Base-by-base conservation (phyloP, 2,888 invertebrate genomes). In the Pimpla rufipes region DNA sequence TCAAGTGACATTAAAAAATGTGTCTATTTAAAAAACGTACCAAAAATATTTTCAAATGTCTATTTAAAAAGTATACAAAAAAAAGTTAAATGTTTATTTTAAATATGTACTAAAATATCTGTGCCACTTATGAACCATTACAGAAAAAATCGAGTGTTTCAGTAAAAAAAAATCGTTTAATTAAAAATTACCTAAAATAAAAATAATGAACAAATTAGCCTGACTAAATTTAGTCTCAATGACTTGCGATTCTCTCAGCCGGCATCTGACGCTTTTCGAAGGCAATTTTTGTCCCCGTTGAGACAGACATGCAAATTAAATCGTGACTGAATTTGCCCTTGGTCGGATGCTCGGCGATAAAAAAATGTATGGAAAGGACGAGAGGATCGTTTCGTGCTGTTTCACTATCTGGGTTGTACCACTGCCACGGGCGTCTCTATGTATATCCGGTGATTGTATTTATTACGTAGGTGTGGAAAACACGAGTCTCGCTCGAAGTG, bases 261-360 rank as follows among this genome's bases (percentile, higher is more conserved):
- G 40, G 37, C 62, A 37, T 37, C 35, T 16, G 35, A 62, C 2
- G 16, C 3, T 40, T 37, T 40, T 37, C 6, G 3, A 7, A 37
- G 11, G 18, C 37, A 62, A 18, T 40, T 35, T 8, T 62, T 62
- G 0, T 62, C 16, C 37, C 62, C 16, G 23, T 62, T 18, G 62
- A 62, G 37, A 62, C 62, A 62, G 62, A 62, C 16, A 62, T 16
- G 40, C 37, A 37, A 62, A 62, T 62, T 7, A 62, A 62, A 37
- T 62, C 62, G 18, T 18, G 62, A 6, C 2, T 18, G 10, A 62
- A 62, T 62, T 62, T 10, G 62, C 16, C 37, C 62, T 62, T 62
- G 62, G 16, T 10, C 3, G 3, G 37, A 62, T 18, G 16, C 37
- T 62, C 10, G 18, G 3, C 18, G 10, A 62, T 40, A 62, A 62